Conservation (phyloP, 2,797 vertebrate species). For the Holocentrus rufus region DNA sequence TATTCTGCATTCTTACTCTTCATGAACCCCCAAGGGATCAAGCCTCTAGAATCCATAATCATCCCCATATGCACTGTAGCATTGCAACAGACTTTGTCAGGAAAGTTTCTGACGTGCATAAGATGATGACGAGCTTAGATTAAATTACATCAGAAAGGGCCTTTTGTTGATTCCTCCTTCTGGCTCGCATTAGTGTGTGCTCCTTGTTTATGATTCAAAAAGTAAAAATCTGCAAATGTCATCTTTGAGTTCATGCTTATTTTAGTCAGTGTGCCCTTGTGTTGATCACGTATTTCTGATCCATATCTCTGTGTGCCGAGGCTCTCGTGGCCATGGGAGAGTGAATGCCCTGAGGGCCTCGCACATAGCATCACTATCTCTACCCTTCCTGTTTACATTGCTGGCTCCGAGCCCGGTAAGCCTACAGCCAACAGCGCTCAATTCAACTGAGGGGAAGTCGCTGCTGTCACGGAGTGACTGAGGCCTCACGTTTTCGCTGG, state of each 20-base stretch:
- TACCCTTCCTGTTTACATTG: constrained; percentile 74
- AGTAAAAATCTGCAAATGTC: constrained; percentile 32
- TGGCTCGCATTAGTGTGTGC: not conserved
- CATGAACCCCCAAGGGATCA: too few species aligned
- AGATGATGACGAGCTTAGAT: not conserved
- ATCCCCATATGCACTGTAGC: not conserved
- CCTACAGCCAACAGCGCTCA: constrained; percentile 1
- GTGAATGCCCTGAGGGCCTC: constrained; percentile 60
- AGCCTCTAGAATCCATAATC: not conserved
- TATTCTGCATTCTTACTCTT: too few species aligned
- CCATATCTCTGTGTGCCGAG: constrained; percentile 63
- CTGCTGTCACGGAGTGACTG: constrained; percentile 33
- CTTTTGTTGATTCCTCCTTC: not conserved
- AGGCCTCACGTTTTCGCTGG: constrained; percentile 1
- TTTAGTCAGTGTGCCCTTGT: constrained; percentile 21
- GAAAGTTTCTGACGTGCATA: not conserved
- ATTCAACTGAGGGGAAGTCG: constrained; percentile 27
- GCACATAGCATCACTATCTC: constrained; percentile 67
- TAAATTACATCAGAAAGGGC: constrained; percentile 16
- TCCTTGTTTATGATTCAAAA: not conserved
- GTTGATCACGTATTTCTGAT: constrained; percentile 56
- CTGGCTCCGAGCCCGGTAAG: constrained; percentile 25
- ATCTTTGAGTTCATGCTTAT: constrained; percentile 28
- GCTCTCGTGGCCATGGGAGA: constrained; percentile 68
- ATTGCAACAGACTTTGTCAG: not conserved